Evolutionary conservation across 2,113 vertebrate genomes (phyloP), one percentile per base, ranked within the genome.

Genomic region (Cettia cetti): DNA sequence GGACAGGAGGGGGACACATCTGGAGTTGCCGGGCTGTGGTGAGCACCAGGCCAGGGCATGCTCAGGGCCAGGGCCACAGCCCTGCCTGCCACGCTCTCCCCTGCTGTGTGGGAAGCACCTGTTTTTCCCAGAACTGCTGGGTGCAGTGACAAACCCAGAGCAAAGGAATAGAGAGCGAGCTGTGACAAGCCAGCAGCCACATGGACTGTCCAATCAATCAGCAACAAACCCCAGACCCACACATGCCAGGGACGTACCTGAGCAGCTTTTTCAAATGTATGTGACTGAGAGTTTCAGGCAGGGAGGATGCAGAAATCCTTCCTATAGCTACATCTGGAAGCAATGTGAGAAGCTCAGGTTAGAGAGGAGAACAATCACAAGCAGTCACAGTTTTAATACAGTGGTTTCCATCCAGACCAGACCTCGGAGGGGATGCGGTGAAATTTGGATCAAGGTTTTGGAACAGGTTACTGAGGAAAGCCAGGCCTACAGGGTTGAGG

Each of bases 221-320:
- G 42, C 20, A 11, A 57, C 42, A 74, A 60, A 27, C 0, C 31
- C 69, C 59, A n/a, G 39, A 22, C 11, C 42, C 87, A 8, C 0
- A 10, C 12, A 27, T 21, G 50, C 37, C 91, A 66, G 47, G 56
- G 83, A 92, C 82, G 0, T 93, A 95, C 95, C 95, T 93, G 94
- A 66, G 49, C 6, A 50, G 70, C 33, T 57, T 70, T 89, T 24
- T 74, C 85, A 88, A 72, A 54, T 33, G 26, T 16, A 2, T 47
- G 74, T 40, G 79, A 92, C 45, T 45, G 74, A 59, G 44, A 23
- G 42, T 80, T 86, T 79, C 95, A 92, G 82, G 79, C 66, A 11
- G 63, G 70, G 70, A 82, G n/a, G 37, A 26, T 66, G 89, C 54
- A 75, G 72, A 77, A 81, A 81, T 94, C 82, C 88, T 94, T 94